Percentiles rank a stretch among this genome's conserved stretches.
These are phyloP conservation scores for Myocastor coypus DNA, from an alignment of 2,113 vertebrate genomes.

Conservation along the genomic window DNA sequence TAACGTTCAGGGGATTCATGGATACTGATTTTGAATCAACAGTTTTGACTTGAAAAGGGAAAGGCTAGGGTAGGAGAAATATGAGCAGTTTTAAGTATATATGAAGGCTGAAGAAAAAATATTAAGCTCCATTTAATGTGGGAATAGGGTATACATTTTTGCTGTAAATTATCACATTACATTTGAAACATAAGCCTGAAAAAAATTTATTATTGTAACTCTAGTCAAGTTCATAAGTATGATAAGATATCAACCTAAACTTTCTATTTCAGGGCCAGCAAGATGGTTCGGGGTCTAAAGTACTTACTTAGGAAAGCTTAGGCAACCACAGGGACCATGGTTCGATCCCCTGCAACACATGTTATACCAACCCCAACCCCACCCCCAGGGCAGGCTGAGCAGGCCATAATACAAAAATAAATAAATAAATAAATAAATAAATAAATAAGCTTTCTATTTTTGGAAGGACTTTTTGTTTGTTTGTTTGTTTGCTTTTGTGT, in stretches of 20 bases:
- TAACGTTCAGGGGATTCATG: background rate
- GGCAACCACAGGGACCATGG: no score
- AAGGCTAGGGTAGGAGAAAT: background rate
- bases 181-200: background rate
- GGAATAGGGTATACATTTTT: background rate
- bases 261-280: background rate
- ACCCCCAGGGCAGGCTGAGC: no score
- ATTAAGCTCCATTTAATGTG: constrained; percentile 1
- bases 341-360: no score
- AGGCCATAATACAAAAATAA: no score
- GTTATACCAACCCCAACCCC: no score
- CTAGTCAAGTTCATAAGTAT: background rate
- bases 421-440: no score
- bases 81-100: constrained; percentile 5
- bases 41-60: background rate
- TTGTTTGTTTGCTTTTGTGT: no score
- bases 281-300: no score
- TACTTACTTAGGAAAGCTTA: no score
- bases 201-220: background rate
- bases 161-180: background rate
- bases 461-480: no score
- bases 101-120: background rate
- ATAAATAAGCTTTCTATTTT: no score
- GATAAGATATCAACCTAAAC: background rate
- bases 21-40: background rate